Conservation (phyloP, 2,113 vertebrate genomes). For the Ceyx cyanopectus region DNA sequence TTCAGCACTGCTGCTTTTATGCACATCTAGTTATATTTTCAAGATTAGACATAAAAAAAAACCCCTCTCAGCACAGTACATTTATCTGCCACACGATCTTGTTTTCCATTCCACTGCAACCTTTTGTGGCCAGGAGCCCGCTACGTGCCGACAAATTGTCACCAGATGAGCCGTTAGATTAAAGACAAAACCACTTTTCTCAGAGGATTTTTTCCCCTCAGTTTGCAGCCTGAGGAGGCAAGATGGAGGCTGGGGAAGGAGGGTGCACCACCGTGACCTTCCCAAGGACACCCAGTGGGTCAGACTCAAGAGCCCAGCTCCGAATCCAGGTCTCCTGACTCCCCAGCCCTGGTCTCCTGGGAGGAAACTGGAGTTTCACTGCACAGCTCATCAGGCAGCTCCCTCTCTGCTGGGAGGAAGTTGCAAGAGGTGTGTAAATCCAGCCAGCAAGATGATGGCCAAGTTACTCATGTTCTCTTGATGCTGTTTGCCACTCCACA, state of each 20-base stretch:
- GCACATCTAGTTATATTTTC: not conserved
- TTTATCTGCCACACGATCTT: slow-evolving; percentile 50
- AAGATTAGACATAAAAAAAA: not conserved
- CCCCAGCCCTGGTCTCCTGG: not conserved
- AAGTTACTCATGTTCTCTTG: not conserved
- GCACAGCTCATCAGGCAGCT: not conserved
- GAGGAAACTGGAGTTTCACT: not conserved
- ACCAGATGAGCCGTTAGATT: slow-evolving; percentile 28
- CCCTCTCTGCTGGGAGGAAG: not conserved
- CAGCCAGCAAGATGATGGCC: not conserved
- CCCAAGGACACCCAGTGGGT: not conserved
- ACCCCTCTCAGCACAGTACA: not conserved
- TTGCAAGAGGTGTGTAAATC: not conserved
- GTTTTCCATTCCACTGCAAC: slow-evolving; percentile 16
- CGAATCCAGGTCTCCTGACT: slow-evolving; percentile 3
- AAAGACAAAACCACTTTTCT: not conserved
- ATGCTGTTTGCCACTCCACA: not conserved
- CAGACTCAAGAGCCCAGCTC: not conserved
- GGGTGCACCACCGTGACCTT: not conserved
- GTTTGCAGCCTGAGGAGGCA: not conserved
- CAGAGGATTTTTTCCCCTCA: not conserved
- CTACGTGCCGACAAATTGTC: not conserved
- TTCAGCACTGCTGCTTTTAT: not conserved
- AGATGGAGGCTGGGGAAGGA: not conserved
- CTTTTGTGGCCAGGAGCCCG: slow-evolving; percentile 12